Conservation (phyloP, 2,888 invertebrate species). For the Drosophila austrosaltans region DNA sequence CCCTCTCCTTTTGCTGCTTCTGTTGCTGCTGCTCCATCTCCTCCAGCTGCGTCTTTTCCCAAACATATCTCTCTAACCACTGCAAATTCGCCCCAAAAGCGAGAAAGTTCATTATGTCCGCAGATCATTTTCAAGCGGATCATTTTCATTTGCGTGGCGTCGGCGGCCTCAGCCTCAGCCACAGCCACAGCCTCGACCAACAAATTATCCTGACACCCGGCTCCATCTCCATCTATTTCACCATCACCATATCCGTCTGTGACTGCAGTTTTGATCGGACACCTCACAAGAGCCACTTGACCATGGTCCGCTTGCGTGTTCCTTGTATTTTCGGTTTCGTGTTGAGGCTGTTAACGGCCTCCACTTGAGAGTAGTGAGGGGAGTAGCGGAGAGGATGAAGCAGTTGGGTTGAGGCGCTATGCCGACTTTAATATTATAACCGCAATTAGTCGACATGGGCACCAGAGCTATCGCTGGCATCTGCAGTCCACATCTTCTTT, state of each 20-base stretch:
- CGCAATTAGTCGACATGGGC: slow-evolving; percentile 76
- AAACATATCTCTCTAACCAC: slow-evolving; percentile 47
- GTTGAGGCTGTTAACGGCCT: slow-evolving; percentile 32
- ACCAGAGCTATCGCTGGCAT: slow-evolving; percentile 69
- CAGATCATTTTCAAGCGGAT: slow-evolving; percentile 62
- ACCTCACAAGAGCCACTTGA: slow-evolving; percentile 67
- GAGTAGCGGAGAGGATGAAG: neutral
- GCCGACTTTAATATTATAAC: slow-evolving; percentile 72
- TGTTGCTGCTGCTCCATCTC: neutral
- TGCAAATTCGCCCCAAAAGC: slow-evolving; percentile 61
- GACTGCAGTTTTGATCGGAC: slow-evolving; percentile 21
- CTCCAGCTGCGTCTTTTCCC: slow-evolving; percentile 25
- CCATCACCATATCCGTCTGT: slow-evolving; percentile 19
- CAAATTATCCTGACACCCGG: slow-evolving; percentile 75
- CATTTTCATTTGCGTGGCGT: slow-evolving; percentile 75
- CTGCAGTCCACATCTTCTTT: slow-evolving; percentile 52
- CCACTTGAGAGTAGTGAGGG: slow-evolving; percentile 19
- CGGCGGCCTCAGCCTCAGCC: slow-evolving; percentile 36
- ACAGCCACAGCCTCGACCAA: slow-evolving; percentile 19
- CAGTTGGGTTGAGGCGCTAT: slow-evolving; percentile 53
- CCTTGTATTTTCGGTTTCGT: slow-evolving; percentile 61
- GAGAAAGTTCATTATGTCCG: slow-evolving; percentile 71
- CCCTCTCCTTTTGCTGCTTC: slow-evolving; percentile 24
- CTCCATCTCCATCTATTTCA: slow-evolving; percentile 39
- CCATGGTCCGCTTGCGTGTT: slow-evolving; percentile 71